These are phyloP conservation scores for Lampropteryx suffumata DNA, from an alignment of 2,888 invertebrate genomes.

Conservation along the genomic window DNA sequence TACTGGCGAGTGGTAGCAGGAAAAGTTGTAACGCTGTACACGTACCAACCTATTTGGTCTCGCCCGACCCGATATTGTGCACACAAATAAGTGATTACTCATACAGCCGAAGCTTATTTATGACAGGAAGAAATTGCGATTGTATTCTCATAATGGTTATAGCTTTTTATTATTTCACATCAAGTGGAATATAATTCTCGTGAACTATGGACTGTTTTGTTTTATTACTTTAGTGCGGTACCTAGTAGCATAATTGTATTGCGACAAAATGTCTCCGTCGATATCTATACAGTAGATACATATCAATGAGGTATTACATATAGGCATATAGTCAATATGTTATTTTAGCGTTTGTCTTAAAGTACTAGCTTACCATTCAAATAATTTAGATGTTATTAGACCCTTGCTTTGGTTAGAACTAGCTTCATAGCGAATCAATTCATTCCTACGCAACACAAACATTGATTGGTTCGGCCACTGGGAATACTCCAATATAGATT, in stretches of 20 bases:
- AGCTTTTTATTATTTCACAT: conserved; percentile 67
- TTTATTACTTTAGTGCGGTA: too few relatives aligned
- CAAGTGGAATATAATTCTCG: too few relatives aligned
- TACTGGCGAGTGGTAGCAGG: conserved; percentile 21
- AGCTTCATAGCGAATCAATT: conserved; percentile 5
- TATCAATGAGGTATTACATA: too few relatives aligned
- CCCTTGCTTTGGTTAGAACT: background rate
- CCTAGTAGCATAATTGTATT: too few relatives aligned
- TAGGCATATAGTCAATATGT: too few relatives aligned
- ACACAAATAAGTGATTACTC: conserved; percentile 78
- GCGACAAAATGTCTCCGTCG: too few relatives aligned
- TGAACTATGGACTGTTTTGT: conserved; percentile 7
- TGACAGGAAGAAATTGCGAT: conserved; percentile 81
- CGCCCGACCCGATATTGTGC: conserved; percentile 70
- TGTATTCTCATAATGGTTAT: conserved; percentile 76
- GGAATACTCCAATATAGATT: conserved; percentile 8
- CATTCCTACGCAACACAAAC: conserved; percentile 16
- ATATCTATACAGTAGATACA: too few relatives aligned
- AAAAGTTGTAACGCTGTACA: conserved; percentile 55
- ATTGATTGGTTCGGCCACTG: conserved; percentile 14
- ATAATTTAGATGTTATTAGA: too few relatives aligned
- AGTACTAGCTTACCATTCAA: too few relatives aligned
- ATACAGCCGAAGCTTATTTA: conserved; percentile 76
- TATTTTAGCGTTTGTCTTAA: too few relatives aligned
- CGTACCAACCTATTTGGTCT: conserved; percentile 77